Percentiles rank a stretch among this genome's conserved stretches.
Conservation (phyloP, 1,140 invertebrate species). For the Leptinotarsa defecta region DNA sequence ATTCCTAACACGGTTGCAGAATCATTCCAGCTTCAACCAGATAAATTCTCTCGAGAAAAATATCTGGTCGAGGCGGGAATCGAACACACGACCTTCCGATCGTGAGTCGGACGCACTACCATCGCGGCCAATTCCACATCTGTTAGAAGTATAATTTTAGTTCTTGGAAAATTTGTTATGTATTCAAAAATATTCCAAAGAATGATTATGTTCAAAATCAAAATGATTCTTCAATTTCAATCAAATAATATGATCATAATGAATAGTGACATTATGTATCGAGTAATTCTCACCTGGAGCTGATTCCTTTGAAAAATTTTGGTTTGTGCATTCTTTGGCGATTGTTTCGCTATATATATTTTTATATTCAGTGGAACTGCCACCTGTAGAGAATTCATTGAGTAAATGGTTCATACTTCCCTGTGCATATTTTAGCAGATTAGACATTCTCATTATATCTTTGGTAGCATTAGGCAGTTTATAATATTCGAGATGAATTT, state of each 20-base stretch:
- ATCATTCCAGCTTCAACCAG: too few species aligned
- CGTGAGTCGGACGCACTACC: too few species aligned
- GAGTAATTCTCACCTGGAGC: too few species aligned
- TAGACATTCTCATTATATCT: conserved; percentile 16
- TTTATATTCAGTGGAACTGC: background rate
- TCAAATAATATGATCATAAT: background rate
- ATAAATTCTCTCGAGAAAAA: too few species aligned
- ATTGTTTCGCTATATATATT: background rate
- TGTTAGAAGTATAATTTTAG: background rate
- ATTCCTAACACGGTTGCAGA: too few species aligned
- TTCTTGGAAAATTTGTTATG: background rate
- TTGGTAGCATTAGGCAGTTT: conserved; percentile 9
- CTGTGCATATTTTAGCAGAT: conserved; percentile 1
- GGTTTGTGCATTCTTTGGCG: too few species aligned
- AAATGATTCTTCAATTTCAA: background rate
- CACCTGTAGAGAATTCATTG: background rate
- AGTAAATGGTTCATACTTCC: background rate
- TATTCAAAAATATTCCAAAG: background rate
- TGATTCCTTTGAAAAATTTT: too few species aligned
- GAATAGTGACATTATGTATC: too few species aligned
- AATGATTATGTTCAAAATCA: background rate
- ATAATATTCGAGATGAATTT: conserved; percentile 8
- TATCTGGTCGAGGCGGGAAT: too few species aligned
- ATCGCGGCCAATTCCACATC: too few species aligned
- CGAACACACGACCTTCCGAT: too few species aligned